Base-by-base conservation (phyloP, 2,888 invertebrate genomes). In the Dolomedes plantarius region DNA sequence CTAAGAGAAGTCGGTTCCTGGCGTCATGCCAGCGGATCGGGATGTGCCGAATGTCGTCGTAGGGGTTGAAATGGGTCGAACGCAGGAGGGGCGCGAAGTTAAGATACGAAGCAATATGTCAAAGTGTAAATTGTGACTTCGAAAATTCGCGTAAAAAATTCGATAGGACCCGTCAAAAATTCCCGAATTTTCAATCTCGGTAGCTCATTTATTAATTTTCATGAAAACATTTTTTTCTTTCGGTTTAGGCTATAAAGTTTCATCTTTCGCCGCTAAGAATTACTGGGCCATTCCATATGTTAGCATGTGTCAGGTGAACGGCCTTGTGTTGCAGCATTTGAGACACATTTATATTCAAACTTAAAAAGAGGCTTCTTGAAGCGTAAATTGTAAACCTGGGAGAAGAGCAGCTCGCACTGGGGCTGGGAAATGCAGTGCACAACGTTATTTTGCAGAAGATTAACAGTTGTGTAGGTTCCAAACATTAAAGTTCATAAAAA, bases 101-200 rank as follows among this genome's bases (percentile, higher is more conserved):
- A 28, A 31, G 36, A 56, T 62, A 64, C 76, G 82, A n/a, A 68
- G 82, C 50, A 82, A 82, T 82, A 82, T 82, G 82, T 82, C 82
- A 82, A 82, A 82, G 82, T 71, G 76, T 71, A 82, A 82, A 69
- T 46, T 46, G 46, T 13, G 16, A 13, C 46, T 46, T 46, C 16
- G 16, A n/a, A 46, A 46, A 46, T 46, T n/a, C n/a, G n/a, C n/a
- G n/a, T n/a, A 36, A 36, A 11, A 36, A 36, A 7, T 36, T 36
- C 36, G 6, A 36, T 36, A 36, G 11, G 36, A 71, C 36, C 36
- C 36, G n/a, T n/a, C 11, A 36, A 5, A 11, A 7, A 36, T 36
- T 74, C 74, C 62, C 72, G 62, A 50, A 41, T 73, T 67, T 74
- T 65, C 41, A 29, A 50, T n/a, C n/a, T n/a, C n/a, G n/a, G n/a